phyloP scores from a whole-genome alignment of 1,140 invertebrate species.

The Trichonephila clavipes region DNA sequence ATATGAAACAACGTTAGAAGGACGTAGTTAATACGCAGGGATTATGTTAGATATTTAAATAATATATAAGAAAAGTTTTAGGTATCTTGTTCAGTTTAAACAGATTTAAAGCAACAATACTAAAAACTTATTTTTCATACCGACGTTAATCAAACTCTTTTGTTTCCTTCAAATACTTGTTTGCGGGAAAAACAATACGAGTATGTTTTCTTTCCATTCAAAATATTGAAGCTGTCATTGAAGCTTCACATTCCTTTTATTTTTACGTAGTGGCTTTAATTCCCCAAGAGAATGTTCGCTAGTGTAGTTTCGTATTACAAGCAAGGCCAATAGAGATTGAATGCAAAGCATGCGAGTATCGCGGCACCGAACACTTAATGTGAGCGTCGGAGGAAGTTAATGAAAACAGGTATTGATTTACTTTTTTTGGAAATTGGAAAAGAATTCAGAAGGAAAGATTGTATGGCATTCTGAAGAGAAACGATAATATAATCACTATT shows the following conservation, averaged over 20 bases:
- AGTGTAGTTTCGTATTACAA: not conserved
- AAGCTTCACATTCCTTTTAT: not conserved
- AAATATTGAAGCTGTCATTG: constrained; percentile 17
- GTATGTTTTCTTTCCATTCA: not conserved
- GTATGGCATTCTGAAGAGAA: not conserved
- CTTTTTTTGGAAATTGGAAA: not conserved
- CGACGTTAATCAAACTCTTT: not conserved
- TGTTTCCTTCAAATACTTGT: not conserved
- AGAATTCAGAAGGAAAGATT: constrained; percentile 1
- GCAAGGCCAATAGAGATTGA: not conserved
- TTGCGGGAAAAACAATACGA: not conserved
- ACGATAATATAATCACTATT: not conserved
- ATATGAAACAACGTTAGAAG: not conserved
- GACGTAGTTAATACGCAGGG: not conserved
- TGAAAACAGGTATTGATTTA: constrained; percentile 14
- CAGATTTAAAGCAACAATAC: not conserved
- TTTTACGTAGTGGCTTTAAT: constrained; percentile 5
- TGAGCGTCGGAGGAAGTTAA: not conserved
- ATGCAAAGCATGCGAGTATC: not conserved
- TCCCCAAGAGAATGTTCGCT: not conserved
- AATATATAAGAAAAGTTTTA: not conserved
- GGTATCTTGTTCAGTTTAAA: not conserved
- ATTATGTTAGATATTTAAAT: not conserved
- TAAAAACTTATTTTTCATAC: not conserved
- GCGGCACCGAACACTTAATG: not conserved